Base-by-base conservation (phyloP, 2,888 invertebrate genomes). In the Nectonema munidae region DNA sequence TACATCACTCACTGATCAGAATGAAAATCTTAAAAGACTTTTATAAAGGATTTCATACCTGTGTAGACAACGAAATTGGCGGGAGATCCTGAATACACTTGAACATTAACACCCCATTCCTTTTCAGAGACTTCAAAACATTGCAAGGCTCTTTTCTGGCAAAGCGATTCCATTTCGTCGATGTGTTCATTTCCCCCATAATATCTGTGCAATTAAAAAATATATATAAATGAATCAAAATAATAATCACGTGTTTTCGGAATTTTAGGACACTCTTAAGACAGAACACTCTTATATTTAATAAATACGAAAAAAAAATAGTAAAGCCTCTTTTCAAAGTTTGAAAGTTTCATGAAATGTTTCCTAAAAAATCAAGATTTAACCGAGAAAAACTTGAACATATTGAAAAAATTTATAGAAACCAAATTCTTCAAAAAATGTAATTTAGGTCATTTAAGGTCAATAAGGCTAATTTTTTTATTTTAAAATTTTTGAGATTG, bases 1-100 rank as follows among this genome's bases (percentile, higher is more conserved):
- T n/a, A n/a, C n/a, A n/a, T n/a, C n/a, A n/a, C n/a, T n/a, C n/a
- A n/a, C n/a, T n/a, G n/a, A n/a, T n/a, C n/a, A n/a, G n/a, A n/a
- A n/a, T n/a, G n/a, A n/a, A n/a, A n/a, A n/a, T n/a, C n/a, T n/a
- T n/a, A n/a, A n/a, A n/a, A n/a, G n/a, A n/a, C n/a, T n/a, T n/a
- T 25, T n/a, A 25, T n/a, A 25, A 25, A 25, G n/a, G n/a, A n/a
- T n/a, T n/a, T 65, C 9, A 76, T 55, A 25, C 67, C 81, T 3
- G 86, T 83, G 55, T 83, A 89, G 4, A 79, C 79, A 2, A 83
- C 83, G 55, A 89, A 71, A 59, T 89, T 89, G 2, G 83, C 86
- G 14, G 89, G 89, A 5, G 76, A 76, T 47, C 74, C 74, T 40
- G 83, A 86, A 50, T 81, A 77, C 1, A 86, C 77, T 53, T 89